These are phyloP conservation scores for Helleia helle DNA, from an alignment of 2,888 invertebrate genomes.

Conservation along the genomic window DNA sequence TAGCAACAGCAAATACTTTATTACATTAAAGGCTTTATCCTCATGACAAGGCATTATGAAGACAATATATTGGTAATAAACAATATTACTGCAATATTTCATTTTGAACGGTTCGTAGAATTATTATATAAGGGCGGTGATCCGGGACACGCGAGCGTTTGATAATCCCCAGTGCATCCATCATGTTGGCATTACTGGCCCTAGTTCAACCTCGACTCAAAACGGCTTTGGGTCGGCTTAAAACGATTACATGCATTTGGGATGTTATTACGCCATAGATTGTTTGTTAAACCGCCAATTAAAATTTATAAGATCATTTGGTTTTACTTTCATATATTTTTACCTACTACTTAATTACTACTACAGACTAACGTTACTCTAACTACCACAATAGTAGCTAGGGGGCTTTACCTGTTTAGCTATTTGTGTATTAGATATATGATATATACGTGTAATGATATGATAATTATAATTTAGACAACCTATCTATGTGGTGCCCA, in stretches of 20 bases:
- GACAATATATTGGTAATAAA: conserved; percentile 7
- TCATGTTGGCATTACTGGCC: conserved; percentile 19
- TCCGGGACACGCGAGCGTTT: not conserved
- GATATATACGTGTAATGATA: too few species aligned
- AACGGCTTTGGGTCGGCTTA: conserved; percentile 16
- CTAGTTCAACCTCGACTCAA: conserved; percentile 19
- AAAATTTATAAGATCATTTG: not conserved
- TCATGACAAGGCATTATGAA: not conserved
- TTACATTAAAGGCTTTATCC: conserved; percentile 1
- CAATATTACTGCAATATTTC: conserved; percentile 7
- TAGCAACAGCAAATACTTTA: not conserved
- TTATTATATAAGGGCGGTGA: not conserved
- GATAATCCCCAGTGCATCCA: conserved; percentile 17
- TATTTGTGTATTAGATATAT: too few species aligned
- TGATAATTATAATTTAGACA: too few species aligned
- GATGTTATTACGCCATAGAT: conserved; percentile 7
- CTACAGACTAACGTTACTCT: too few species aligned
- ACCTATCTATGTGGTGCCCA: too few species aligned
- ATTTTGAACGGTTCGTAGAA: not conserved
- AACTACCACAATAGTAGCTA: too few species aligned
- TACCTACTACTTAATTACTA: too few species aligned
- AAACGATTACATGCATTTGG: conserved; percentile 15
- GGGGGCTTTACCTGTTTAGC: too few species aligned
- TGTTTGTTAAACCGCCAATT: not conserved
- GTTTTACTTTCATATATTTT: too few species aligned